Percentiles rank a stretch among this genome's conserved stretches.
Conservation (phyloP, 2,113 vertebrate genomes). For the Collichthys lucidus region DNA sequence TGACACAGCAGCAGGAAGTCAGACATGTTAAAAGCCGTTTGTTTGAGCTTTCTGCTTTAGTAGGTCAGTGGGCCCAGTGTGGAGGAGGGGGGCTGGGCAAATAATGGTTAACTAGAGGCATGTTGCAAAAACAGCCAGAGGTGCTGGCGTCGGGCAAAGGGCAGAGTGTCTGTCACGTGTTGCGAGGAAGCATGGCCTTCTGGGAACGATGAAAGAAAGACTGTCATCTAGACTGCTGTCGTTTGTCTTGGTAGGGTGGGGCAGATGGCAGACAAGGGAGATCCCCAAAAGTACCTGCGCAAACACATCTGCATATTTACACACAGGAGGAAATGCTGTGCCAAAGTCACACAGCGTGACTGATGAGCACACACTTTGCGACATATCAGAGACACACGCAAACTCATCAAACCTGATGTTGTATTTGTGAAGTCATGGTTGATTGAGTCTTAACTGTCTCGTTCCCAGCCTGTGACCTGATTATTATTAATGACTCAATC, state of each 20-base stretch:
- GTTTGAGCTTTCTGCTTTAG: slow-evolving; percentile 45
- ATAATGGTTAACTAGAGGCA: slow-evolving; percentile 55
- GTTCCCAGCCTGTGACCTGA: slow-evolving; percentile 13
- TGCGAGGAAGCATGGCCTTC: slow-evolving; percentile 24
- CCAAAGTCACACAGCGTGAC: background rate
- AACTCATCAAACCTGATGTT: slow-evolving; percentile 32
- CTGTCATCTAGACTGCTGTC: slow-evolving; percentile 9
- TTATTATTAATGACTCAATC: slow-evolving; percentile 16
- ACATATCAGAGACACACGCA: background rate
- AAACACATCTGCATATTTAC: slow-evolving; percentile 20
- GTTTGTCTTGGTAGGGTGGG: slow-evolving; percentile 47
- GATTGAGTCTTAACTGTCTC: slow-evolving; percentile 27
- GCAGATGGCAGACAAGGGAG: slow-evolving; percentile 18
- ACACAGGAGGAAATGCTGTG: background rate
- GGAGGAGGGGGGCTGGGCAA: slow-evolving; percentile 34
- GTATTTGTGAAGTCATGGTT: slow-evolving; percentile 5
- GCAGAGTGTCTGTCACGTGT: slow-evolving; percentile 32
- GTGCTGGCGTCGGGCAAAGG: slow-evolving; percentile 27
- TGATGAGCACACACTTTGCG: slow-evolving; percentile 9
- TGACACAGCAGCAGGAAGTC: slow-evolving; percentile 28
- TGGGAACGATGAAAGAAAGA: slow-evolving; percentile 37
- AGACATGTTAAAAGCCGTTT: slow-evolving; percentile 15
- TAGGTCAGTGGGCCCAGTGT: slow-evolving; percentile 58
- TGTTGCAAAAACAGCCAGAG: slow-evolving; percentile 57
- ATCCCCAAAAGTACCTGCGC: slow-evolving; percentile 21